phyloP scores from a whole-genome alignment of 2,797 vertebrate species.

The Coendou prehensilis region DNA sequence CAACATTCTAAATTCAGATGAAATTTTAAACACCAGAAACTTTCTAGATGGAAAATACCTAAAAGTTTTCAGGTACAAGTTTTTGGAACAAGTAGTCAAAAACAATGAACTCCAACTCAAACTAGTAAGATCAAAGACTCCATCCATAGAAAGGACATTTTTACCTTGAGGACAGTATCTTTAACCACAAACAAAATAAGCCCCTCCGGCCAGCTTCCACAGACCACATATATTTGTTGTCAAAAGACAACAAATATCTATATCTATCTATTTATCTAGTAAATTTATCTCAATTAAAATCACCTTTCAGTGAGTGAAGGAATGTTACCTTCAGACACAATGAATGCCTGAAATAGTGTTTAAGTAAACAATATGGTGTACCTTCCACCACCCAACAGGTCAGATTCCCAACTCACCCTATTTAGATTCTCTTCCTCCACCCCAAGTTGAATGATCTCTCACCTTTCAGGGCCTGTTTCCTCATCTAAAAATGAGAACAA shows the following conservation, averaged over 20 bases:
- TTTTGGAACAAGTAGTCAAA: constrained; percentile 62
- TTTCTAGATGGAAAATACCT: constrained; percentile 41
- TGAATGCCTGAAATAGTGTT: constrained; percentile 28
- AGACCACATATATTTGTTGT: background rate
- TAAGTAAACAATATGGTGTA: constrained; percentile 33
- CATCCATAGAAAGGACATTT: constrained; percentile 45
- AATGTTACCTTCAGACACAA: constrained; percentile 4
- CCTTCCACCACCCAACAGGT: constrained; percentile 23
- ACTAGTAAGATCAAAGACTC: constrained; percentile 58
- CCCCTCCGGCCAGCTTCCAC: constrained; percentile 17
- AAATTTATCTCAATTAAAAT: constrained; percentile 56
- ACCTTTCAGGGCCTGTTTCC: constrained; percentile 47
- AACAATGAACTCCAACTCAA: constrained; percentile 61
- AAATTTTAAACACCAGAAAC: constrained; percentile 51
- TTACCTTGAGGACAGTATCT: constrained; percentile 24
- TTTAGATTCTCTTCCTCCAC: background rate
- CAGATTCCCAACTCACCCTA: constrained; percentile 12
- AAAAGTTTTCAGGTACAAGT: background rate
- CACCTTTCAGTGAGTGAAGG: background rate
- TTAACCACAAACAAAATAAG: constrained; percentile 51
- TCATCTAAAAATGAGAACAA: constrained; percentile 60
- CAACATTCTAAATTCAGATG: constrained; percentile 51
- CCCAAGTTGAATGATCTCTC: background rate
- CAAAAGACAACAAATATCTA: constrained; percentile 40
- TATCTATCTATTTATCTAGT: background rate